These are phyloP conservation scores for Carollia perspicillata DNA, from an alignment of 2,113 vertebrate species.

Conservation along the genomic window DNA sequence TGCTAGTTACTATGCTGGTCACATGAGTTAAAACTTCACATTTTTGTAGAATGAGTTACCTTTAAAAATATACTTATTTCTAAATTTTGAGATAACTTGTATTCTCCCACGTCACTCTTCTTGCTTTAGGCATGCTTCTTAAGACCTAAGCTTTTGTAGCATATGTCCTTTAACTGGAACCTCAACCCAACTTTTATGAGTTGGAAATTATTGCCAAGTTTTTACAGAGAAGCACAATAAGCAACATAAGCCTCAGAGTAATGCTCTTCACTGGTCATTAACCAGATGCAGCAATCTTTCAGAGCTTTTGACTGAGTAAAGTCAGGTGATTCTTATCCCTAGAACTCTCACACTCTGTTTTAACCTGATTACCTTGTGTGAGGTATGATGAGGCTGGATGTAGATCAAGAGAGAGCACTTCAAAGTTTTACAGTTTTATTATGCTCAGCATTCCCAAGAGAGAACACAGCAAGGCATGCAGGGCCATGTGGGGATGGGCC, in stretches of 20 bases:
- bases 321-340: not conserved
- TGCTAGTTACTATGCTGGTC: not conserved
- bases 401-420: not conserved
- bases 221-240: not conserved
- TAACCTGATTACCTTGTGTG: not conserved
- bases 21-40: not conserved
- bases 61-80: not conserved
- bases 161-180: not conserved
- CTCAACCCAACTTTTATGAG: not conserved
- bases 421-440: not conserved
- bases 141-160: not conserved
- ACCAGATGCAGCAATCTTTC: not conserved
- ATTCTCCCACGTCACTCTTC: not conserved
- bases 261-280: not conserved
- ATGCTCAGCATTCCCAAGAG: not conserved
- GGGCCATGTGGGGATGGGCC: not conserved
- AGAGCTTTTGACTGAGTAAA: not conserved
- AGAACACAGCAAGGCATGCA: fast-evolving
- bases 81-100: not conserved
- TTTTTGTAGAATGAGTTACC: not conserved
- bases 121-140: not conserved
- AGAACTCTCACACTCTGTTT: not conserved
- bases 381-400: not conserved
- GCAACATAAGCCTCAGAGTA: not conserved
- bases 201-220: not conserved